A percentile compares a stretch with the other conserved stretches of the same genome.
These are phyloP conservation scores for Gobiocypris rarus DNA, from an alignment of 2,113 vertebrate species.

Conservation along the genomic window DNA sequence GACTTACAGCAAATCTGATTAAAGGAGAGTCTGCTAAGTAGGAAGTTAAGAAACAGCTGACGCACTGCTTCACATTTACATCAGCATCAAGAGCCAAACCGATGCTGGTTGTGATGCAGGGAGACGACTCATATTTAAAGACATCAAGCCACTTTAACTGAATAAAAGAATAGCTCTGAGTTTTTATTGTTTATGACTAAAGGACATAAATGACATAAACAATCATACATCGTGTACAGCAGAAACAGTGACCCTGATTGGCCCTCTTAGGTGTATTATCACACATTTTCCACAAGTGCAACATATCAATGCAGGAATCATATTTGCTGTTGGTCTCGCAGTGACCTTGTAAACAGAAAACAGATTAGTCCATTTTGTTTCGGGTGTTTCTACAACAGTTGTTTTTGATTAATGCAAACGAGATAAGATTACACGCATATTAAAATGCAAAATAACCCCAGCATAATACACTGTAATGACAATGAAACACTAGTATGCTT, in stretches of 20 bases:
- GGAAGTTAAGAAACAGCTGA: constrained; percentile 21
- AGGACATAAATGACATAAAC: not conserved
- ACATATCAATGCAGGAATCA: not conserved
- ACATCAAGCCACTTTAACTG: not conserved
- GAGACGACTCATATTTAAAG: not conserved
- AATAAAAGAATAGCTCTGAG: not conserved
- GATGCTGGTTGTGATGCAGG: not conserved
- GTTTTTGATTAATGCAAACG: too few species aligned
- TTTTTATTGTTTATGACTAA: not conserved
- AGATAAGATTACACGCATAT: not conserved
- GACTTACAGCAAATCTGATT: constrained; percentile 46
- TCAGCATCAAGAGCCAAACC: not conserved
- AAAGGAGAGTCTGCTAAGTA: constrained; percentile 22
- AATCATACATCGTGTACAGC: not conserved
- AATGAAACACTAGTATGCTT: not conserved
- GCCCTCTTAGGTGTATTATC: not conserved
- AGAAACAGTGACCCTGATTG: not conserved
- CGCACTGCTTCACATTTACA: not conserved
- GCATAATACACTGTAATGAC: not conserved
- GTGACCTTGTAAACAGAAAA: not conserved
- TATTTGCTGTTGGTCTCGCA: not conserved
- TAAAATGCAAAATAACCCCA: not conserved
- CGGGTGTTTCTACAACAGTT: not conserved
- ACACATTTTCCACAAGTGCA: not conserved
- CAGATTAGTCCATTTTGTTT: not conserved